Evolutionary conservation across 2,888 invertebrate species (phyloP), one percentile per base, ranked within the genome.

Genomic region (Sceliomorpha sp.): DNA sequence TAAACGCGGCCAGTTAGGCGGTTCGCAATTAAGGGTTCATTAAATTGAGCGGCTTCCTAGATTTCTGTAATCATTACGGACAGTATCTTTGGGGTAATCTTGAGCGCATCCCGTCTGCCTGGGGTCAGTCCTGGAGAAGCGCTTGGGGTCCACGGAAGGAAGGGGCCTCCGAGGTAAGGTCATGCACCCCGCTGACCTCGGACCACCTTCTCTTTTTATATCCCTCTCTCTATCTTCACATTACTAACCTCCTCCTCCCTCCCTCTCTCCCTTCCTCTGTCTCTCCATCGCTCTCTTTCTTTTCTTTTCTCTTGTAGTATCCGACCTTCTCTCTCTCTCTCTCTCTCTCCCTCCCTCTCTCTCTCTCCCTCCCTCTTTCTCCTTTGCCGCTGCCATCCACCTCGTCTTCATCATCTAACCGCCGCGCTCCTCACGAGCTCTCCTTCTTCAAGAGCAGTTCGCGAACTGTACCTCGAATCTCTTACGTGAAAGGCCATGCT

Each of bases 101-200:
- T 81, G 79, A 78, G 84, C 81, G 84, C 85, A 62, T 73, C 68
- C 64, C 56, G 71, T 72, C 70, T 63, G 68, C 70, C 72, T 59
- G 59, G 68, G 74, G 74, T 70, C 70, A 72, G 70, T 59, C 72
- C 68, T 69, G 67, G 63, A 60, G 64, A 47, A 64, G 64, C 68
- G 63, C 60, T 63, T 44, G 69, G 72, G 70, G 69, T 62, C 71
- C 68, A 73, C 64, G 72, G 68, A 71, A 72, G 75, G 85, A 85
- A 85, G 84, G 84, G 86, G 85, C 70, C 72, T 70, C 81, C 83
- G 76, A 82, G 84, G 80, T 84, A 85, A 87, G 87, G 86, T 87
- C 87, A 87, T 86, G 84, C 84, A 87, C 87, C 86, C 83, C 84
- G 82, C 83, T 87, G 87, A 87, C 87, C 87, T 87, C 86, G 86